Evolutionary conservation across 2,888 invertebrate genomes (phyloP), one percentile per base, ranked within the genome.

Genomic region (Diploptera punctata): DNA sequence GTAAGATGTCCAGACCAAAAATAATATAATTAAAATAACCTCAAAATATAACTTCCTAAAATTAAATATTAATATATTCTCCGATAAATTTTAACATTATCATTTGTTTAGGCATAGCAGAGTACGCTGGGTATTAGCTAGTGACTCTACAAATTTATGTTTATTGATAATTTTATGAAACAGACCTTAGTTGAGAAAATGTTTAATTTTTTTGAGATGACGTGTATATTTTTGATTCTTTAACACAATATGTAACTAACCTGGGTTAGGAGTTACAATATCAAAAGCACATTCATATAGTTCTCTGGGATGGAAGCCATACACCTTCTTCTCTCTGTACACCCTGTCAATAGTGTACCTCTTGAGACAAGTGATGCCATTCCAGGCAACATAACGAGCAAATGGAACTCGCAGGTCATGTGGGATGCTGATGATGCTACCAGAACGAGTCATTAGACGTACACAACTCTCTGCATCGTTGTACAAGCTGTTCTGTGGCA

Each of bases 261-360:
- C 91, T 72, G 88, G 85, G 73, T 86, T 89, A 1, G 94, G 90
- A 3, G 93, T 92, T 33, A 98, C 92, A 73, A 98, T 94, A 82
- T 98, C 98, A 82, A 97, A 97, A 1, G 95, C 94, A 82, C 96
- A 96, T 82, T 97, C 97, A 71, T 91, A 90, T 19, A 94, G 87
- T 83, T 98, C 97, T 75, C 92, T 88, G 0, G 98, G 98, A 83
- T 97, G 95, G 78, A 93, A 92, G 0, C 95, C 94, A 75, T 82
- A 82, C 7, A 84, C 83, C 78, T 91, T 90, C 77, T 91, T 90
- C 80, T 95, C 93, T 72, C 95, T 86, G 80, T 91, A 98, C 1
- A 98, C 96, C 67, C 93, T 88, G 77, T 94, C 96, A 5, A 98
- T 90, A 0, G 92, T 89, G 81, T 94, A 98, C 65, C 98, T 88